Conservation (phyloP, 1,140 invertebrate genomes). For the Drosophila eugracilis region DNA sequence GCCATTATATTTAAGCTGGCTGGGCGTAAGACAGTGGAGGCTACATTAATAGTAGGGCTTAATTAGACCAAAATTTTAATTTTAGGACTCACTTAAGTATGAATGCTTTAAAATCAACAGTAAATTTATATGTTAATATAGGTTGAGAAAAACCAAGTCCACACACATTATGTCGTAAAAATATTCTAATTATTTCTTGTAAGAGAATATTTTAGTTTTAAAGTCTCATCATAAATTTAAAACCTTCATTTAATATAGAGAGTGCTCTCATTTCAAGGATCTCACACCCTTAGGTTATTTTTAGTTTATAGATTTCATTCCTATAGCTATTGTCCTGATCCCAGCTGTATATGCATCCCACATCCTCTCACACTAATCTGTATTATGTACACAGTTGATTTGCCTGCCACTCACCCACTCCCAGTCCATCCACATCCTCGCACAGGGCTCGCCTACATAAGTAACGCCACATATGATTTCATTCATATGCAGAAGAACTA, state of each 20-base stretch:
- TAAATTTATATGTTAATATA: too few relatives aligned
- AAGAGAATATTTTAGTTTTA: too few relatives aligned
- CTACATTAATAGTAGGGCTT: not conserved
- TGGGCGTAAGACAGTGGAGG: too few relatives aligned
- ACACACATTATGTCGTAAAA: too few relatives aligned
- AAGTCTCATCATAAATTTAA: too few relatives aligned
- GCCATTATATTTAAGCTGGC: slow-evolving; percentile 78
- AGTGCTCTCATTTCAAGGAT: too few relatives aligned
- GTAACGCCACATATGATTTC: slow-evolving; percentile 70
- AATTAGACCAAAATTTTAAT: not conserved
- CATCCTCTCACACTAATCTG: slow-evolving; percentile 65
- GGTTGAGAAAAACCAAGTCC: too few relatives aligned
- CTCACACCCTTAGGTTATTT: too few relatives aligned
- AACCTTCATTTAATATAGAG: too few relatives aligned
- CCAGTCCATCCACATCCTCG: slow-evolving; percentile 8
- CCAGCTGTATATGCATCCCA: slow-evolving; percentile 31
- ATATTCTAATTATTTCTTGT: too few relatives aligned
- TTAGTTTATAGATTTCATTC: not conserved
- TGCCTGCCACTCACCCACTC: slow-evolving; percentile 57
- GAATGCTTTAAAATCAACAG: not conserved
- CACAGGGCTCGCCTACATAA: slow-evolving; percentile 35
- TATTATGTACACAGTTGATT: slow-evolving; percentile 81
- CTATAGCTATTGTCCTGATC: slow-evolving; percentile 2
- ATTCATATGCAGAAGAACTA: slow-evolving; percentile 72
- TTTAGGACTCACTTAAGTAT: too few relatives aligned